Conservation (phyloP, 2,797 vertebrate species). For the Cirrhinus molitorella region DNA sequence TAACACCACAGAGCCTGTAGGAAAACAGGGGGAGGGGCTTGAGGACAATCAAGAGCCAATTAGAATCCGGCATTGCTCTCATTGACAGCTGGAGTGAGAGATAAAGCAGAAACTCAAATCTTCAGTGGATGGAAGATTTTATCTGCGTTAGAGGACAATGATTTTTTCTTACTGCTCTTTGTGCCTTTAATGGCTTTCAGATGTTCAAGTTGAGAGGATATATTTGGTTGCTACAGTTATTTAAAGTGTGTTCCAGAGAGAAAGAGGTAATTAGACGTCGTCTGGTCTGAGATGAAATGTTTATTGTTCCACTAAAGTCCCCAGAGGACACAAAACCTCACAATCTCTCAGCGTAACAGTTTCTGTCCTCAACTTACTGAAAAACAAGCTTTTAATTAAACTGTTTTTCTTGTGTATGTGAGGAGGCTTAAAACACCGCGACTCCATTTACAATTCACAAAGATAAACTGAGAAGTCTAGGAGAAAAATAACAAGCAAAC, state of each 20-base stretch:
- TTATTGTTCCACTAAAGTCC: conserved; percentile 39
- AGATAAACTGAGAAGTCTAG: conserved; percentile 18
- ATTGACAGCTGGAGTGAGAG: conserved; percentile 5
- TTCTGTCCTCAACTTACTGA: conserved; percentile 26
- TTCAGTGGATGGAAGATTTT: neutral
- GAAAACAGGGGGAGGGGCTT: neutral
- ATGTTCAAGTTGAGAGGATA: neutral
- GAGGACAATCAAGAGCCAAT: conserved; percentile 4
- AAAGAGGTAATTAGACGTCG: conserved; percentile 48
- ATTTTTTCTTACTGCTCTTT: conserved; percentile 8
- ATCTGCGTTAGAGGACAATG: neutral
- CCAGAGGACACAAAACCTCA: conserved; percentile 32
- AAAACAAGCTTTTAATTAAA: conserved; percentile 55
- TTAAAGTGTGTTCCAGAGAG: neutral
- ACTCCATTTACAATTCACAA: conserved; percentile 39
- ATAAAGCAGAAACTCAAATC: neutral
- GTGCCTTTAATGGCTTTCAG: conserved; percentile 9
- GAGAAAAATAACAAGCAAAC: conserved; percentile 22
- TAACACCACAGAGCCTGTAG: conserved; percentile 6
- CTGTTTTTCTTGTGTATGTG: conserved; percentile 42
- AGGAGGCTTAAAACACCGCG: conserved; percentile 10
- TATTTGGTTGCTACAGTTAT: neutral
- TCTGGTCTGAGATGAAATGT: conserved; percentile 26
- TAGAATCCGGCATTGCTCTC: neutral
- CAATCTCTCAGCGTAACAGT: conserved; percentile 38